phyloP scores from a whole-genome alignment of 2,888 invertebrate genomes.

The Callyntrura guangdongensis region DNA sequence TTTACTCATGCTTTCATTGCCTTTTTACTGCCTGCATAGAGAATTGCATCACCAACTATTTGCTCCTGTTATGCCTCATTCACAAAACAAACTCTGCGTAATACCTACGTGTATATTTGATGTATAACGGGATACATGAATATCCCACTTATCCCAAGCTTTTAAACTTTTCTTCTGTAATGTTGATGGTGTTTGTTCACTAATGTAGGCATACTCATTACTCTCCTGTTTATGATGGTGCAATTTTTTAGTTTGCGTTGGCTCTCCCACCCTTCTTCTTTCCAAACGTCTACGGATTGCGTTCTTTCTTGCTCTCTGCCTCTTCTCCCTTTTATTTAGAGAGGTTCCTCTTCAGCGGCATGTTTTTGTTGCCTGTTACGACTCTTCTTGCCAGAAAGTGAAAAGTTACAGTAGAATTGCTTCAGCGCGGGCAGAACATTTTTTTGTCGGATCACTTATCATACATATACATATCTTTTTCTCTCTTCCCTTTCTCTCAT shows the following conservation, averaged over 20 bases:
- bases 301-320: conserved; percentile 3
- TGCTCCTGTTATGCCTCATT: conserved; percentile 31
- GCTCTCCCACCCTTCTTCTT: conserved; percentile 8
- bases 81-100: not conserved
- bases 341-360: conserved; percentile 10
- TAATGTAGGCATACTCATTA: conserved; percentile 42
- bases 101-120: not conserved
- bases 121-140: not conserved
- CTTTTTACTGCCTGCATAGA: conserved; percentile 34
- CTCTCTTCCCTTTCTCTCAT: conserved; percentile 19
- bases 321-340: conserved; percentile 1
- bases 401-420: conserved; percentile 56
- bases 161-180: conserved; percentile 49
- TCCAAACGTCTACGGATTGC: not conserved
- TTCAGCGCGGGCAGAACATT: conserved; percentile 48
- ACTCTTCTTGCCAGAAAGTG: conserved; percentile 46
- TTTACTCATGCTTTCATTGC: conserved; percentile 73
- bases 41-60: conserved; percentile 43
- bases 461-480: conserved; percentile 6
- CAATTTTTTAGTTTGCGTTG: conserved; percentile 63
- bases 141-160: not conserved
- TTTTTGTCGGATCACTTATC: conserved; percentile 69
- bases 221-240: conserved; percentile 68
- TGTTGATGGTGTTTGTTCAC: conserved; percentile 5
- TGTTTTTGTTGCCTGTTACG: conserved; percentile 17